phyloP scores from a whole-genome alignment of 2,113 vertebrate genomes.

The Propithecus coquereli region DNA sequence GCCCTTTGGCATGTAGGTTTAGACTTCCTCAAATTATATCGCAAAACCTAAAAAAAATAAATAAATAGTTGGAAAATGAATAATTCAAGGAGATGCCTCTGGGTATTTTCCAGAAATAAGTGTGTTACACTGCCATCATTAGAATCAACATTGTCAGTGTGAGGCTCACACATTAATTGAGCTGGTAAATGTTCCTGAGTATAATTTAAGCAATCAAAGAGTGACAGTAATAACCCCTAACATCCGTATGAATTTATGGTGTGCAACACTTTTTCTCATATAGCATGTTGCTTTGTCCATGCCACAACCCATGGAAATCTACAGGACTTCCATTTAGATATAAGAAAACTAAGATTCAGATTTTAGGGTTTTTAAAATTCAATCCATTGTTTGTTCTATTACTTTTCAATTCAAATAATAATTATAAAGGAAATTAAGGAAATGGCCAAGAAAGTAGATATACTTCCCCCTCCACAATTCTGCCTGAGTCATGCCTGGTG shows the following conservation, averaged over 20 bases:
- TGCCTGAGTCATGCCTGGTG: not conserved
- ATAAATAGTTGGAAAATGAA: conserved; percentile 22
- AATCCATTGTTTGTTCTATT: not conserved
- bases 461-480: too few species aligned
- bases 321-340: not conserved
- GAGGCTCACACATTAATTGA: not conserved
- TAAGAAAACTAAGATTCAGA: not conserved
- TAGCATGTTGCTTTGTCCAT: not conserved
- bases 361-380: not conserved
- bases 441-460: not conserved
- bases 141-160: not conserved
- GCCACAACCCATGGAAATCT: not conserved
- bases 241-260: not conserved
- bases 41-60: not conserved
- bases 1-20: not conserved
- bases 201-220: not conserved
- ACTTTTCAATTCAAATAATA: not conserved
- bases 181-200: not conserved
- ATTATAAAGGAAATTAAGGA: not conserved
- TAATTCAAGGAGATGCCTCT: conserved; percentile 31
- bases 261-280: not conserved
- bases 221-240: not conserved
- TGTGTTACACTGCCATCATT: not conserved
- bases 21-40: not conserved
- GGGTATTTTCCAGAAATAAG: conserved; percentile 50